Base-by-base conservation (phyloP, 1,140 invertebrate species). In the Drosophila kikkawai region DNA sequence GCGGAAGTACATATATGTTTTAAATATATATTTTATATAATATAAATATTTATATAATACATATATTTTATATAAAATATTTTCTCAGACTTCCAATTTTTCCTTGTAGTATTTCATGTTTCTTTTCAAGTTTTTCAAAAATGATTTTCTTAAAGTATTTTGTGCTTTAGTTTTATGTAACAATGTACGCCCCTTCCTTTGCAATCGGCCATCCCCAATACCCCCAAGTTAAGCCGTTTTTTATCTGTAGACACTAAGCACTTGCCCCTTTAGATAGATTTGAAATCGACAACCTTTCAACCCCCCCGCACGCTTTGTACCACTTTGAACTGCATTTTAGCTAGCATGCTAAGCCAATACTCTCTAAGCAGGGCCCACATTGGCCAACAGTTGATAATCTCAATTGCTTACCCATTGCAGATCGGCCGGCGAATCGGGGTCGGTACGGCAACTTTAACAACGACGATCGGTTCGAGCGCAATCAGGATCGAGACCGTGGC, bases 401-500 rank as follows among this genome's bases (percentile, higher is more conserved):
- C 32, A 39, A 15, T 42, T 29, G 19, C 22, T 41, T 39, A 12
- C 11, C 26, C 26, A 2, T 77, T 84, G 36, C 63, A 92, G 91
- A 75, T 63, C 92, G 92, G 9, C 85, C 82, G 29, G 81, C 87
- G 56, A 93, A 93, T 69, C 90, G 92, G 0, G 92, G 92, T 36
- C 91, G 92, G n/a, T 93, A 93, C 57, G 92, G 92, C 2, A 93
- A 92, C 70, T 93, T 93, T 41, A 91, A 86, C 44, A 91, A 92
- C 63, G 92, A 93, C 45, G 91, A 92, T 56, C 83, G 90, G 5
- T 87, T 80, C 26, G 91, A 93, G 58, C 91, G 92, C 32, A 87
- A 88, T 65, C 85, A 91, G 75, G 80, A 91, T 58, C 79, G 86
- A 12, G 88, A 92, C 47, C 84, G 92, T 17, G 83, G 90, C 1